These are phyloP conservation scores for Neosilurus mollespiculum DNA, from an alignment of 2,797 vertebrate species.

Conservation along the genomic window DNA sequence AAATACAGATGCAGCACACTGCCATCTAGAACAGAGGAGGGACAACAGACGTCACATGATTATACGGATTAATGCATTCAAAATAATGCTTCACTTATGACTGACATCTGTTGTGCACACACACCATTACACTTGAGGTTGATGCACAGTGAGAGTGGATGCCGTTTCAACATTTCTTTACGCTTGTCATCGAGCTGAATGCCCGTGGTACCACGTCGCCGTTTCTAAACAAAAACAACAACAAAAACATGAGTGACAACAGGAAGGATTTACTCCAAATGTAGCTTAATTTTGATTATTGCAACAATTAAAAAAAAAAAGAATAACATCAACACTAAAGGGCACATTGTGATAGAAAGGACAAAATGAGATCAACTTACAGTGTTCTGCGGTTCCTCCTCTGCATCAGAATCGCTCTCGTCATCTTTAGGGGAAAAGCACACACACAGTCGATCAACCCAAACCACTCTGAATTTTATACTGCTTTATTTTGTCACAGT, in stretches of 20 bases:
- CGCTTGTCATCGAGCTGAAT: slow-evolving; percentile 96
- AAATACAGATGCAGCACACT: slow-evolving; percentile 88
- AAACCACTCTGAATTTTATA: too few relatives aligned
- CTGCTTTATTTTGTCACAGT: background rate
- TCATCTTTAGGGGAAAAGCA: slow-evolving; percentile 77
- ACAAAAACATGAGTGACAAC: background rate
- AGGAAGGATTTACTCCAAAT: background rate
- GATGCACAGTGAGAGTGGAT: slow-evolving; percentile 86
- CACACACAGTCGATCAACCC: background rate
- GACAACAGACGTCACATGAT: background rate
- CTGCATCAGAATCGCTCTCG: slow-evolving; percentile 94
- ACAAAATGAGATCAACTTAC: slow-evolving; percentile 70
- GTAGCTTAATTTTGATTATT: background rate
- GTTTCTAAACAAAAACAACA: slow-evolving; percentile 76
- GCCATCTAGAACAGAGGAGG: slow-evolving; percentile 73
- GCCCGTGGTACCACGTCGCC: slow-evolving; percentile 87
- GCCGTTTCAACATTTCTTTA: slow-evolving; percentile 92
- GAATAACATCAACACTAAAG: background rate
- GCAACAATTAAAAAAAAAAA: background rate
- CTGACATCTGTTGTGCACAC: background rate
- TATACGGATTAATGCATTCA: background rate
- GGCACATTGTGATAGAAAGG: background rate
- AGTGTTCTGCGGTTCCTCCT: slow-evolving; percentile 97
- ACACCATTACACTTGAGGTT: slow-evolving; percentile 93
- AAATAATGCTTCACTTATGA: background rate